Evolutionary conservation across 2,113 vertebrate genomes (phyloP), one percentile per base, ranked within the genome.

Genomic region (Plotosus lineatus): DNA sequence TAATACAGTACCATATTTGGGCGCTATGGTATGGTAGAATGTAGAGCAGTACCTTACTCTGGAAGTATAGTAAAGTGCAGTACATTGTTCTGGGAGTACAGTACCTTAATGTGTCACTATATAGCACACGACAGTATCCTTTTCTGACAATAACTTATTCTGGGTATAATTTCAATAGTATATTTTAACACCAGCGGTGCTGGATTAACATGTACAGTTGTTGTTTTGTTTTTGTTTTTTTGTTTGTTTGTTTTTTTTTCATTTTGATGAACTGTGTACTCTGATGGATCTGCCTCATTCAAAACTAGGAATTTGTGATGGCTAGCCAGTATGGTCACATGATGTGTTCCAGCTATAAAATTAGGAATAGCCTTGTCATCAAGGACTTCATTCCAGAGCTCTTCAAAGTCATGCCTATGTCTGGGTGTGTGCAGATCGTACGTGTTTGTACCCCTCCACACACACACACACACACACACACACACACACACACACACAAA

Each of bases 341-440:
- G 69, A 12, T 31, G 58, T 65, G 58, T 75, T 56, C 14, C 31
- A 68, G 56, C 42, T 60, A 60, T 68, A 83, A 60, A 46, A 23
- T 33, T 17, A 36, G 61, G 53, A 80, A 61, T 61, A 33, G 60
- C 42, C 51, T 63, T 23, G 26, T 73, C 74, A 82, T 77, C 23
- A 61, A 50, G 72, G 76, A 81, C 82, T 83, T 86, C 77, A 81
- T 85, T 83, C 68, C 68, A 68, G 9, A 23, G 56, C 23, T 31
- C 80, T 85, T 87, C 82, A 89, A 86, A 87, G 83, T 83, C 53
- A 66, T 75, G 61, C 46, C 75, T 61, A 63, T 61, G 78, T 60
- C 61, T 81, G 71, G 75, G 78, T 61, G 33, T 61, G n/a, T 44
- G 56, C 55, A 77, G 80, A 81, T 46, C 21, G 48, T 68, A 85